A percentile compares a stretch with the other conserved stretches of the same genome.
Evolutionary conservation across 2,797 vertebrate genomes (phyloP).

Genomic region (Chelidonichthys spinosus): DNA sequence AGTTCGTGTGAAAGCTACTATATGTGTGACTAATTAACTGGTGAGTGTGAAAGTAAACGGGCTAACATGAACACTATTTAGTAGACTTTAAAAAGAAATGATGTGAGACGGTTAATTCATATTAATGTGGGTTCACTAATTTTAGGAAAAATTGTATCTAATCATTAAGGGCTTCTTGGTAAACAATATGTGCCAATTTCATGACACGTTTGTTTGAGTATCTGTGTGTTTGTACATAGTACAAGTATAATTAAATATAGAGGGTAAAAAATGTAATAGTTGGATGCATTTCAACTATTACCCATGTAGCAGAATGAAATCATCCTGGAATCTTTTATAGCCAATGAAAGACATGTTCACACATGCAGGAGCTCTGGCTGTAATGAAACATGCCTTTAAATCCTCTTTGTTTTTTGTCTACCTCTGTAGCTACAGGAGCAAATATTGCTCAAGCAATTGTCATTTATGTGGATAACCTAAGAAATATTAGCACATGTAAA

Average conservation of each 20-base stretch:
- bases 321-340: not conserved
- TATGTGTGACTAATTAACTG: not conserved
- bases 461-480: not conserved
- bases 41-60: too few species aligned
- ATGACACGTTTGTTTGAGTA: not conserved
- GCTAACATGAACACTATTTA: not conserved
- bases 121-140: not conserved
- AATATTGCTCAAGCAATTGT: not conserved
- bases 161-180: not conserved
- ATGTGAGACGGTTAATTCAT: not conserved
- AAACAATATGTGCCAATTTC: not conserved
- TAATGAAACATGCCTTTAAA: not conserved
- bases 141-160: not conserved
- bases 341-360: not conserved
- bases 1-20: not conserved
- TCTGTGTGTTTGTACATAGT: not conserved
- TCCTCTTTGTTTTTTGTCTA: not conserved
- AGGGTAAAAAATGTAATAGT: too few species aligned
- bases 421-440: not conserved
- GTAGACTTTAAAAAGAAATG: not conserved
- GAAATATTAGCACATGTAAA: not conserved
- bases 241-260: too few species aligned
- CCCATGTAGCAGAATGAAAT: too few species aligned
- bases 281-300: too few species aligned
- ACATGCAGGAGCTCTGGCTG: not conserved